Conservation (phyloP, 2,888 invertebrate species). For the Augochlorella aurata region DNA sequence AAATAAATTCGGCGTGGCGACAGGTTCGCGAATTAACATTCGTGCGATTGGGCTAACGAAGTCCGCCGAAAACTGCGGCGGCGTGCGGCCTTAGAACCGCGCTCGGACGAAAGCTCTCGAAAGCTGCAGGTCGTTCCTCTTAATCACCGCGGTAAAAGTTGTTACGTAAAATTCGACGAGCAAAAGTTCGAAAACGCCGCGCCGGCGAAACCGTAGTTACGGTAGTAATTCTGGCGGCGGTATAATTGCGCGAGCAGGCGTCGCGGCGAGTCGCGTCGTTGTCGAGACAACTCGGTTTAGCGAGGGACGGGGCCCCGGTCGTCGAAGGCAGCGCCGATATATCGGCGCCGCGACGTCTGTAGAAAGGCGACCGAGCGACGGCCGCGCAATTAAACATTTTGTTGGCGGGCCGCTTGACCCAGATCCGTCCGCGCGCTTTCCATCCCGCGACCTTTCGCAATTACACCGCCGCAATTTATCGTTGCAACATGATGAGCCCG, state of each 20-base stretch:
- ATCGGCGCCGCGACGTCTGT: neutral
- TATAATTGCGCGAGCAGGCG: slow-evolving; percentile 57
- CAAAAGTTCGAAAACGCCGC: slow-evolving; percentile 46
- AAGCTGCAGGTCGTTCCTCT: slow-evolving; percentile 31
- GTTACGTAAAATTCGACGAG: slow-evolving; percentile 50
- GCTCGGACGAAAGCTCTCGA: slow-evolving; percentile 23
- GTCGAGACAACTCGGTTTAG: neutral
- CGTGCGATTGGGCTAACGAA: slow-evolving; percentile 2
- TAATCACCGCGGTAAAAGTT: slow-evolving; percentile 56
- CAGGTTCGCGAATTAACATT: neutral
- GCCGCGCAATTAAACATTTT: slow-evolving; percentile 66
- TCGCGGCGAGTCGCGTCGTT: neutral
- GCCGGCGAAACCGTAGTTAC: slow-evolving; percentile 47
- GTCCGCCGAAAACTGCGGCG: slow-evolving; percentile 7
- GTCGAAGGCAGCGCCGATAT: neutral
- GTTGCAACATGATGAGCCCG: slow-evolving; percentile 39
- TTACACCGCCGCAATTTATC: slow-evolving; percentile 63
- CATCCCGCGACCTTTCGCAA: slow-evolving; percentile 59
- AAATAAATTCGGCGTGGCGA: neutral
- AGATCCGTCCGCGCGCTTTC: slow-evolving; percentile 52
- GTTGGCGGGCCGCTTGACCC: slow-evolving; percentile 59
- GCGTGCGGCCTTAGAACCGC: neutral
- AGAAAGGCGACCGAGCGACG: slow-evolving; percentile 34
- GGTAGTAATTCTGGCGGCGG: slow-evolving; percentile 51
- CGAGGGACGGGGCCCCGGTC: neutral